A percentile compares a stretch with the other conserved stretches of the same genome.
Conservation (phyloP, 1,140 invertebrate genomes). For the Tetranychus urticae region DNA sequence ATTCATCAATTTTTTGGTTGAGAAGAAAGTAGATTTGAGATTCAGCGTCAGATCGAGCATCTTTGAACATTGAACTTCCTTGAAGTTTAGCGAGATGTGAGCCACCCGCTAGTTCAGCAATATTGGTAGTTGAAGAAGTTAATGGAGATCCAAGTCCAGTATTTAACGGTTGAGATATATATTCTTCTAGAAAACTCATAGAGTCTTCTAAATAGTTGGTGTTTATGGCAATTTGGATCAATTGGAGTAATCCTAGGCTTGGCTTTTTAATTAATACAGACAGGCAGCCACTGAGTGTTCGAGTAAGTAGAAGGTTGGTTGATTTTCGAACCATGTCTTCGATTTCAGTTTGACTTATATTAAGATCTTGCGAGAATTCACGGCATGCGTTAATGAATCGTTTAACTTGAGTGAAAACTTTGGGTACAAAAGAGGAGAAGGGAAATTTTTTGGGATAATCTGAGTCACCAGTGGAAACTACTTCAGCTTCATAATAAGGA, state of each 20-base stretch:
- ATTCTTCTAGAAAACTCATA: slow-evolving; percentile 80
- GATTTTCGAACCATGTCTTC: slow-evolving; percentile 90
- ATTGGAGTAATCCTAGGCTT: slow-evolving; percentile 50
- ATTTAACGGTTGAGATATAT: slow-evolving; percentile 31
- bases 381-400: slow-evolving; percentile 89
- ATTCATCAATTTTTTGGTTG: slow-evolving; percentile 77
- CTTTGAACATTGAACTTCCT: slow-evolving; percentile 64
- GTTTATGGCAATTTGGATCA: slow-evolving; percentile 91
- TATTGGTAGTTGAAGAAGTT: not conserved
- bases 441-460: slow-evolving; percentile 71
- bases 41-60: slow-evolving; percentile 83
- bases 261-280: slow-evolving; percentile 70
- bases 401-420: slow-evolving; percentile 87
- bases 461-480: not conserved
- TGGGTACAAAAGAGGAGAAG: slow-evolving; percentile 85
- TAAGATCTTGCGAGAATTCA: slow-evolving; percentile 86
- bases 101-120: not conserved
- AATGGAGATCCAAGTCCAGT: not conserved
- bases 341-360: slow-evolving; percentile 58
- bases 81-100: slow-evolving; percentile 30
- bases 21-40: slow-evolving; percentile 84
- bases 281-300: slow-evolving; percentile 76
- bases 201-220: slow-evolving; percentile 89
- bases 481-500: slow-evolving; percentile 56
- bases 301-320: slow-evolving; percentile 70